Base-by-base conservation (phyloP, 2,888 invertebrate genomes). In the Salpingus planirostris region DNA sequence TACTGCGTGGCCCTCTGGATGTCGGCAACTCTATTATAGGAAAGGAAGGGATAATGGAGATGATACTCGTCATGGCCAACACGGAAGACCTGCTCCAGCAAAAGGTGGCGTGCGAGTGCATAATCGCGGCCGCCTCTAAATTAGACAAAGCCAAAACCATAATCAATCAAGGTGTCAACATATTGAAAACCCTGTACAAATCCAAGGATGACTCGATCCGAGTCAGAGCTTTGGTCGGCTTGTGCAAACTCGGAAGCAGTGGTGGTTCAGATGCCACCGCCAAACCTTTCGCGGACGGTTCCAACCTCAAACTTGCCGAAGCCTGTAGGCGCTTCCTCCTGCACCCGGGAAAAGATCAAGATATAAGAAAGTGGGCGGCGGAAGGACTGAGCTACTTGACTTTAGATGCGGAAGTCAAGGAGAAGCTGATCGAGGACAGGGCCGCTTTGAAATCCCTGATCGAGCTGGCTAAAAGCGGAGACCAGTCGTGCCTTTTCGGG, bases 361-460 rank as follows among this genome's bases (percentile, higher is more conserved):
- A 93, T 55, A 80, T 93, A 59, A 74, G 90, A 27, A 85, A 89
- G 54, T 97, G 96, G 95, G 93, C 96, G 1, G 88, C 91, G 4
- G 96, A 97, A 69, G 96, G 96, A 1, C 71, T 98, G 3, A 93
- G 96, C 0, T 98, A 96, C 59, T 70, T 98, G 3, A 93, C 96
- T 1, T 71, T 98, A 33, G 97, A 99, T 69, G 98, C 95, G 6
- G 97, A 98, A 64, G 93, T 98, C 0, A 98, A 98, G 61, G 97
- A 98, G 60, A 92, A 91, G 31, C 65, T 99, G 21, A 80, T 92
- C 25, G 85, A 88, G 57, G 96, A 98, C 58, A 74, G 68, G 55
- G 57, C 77, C 11, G 88, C 93, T 1, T 68, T 98, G 31, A 76
- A 78, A 53, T 81, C 92, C 1, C 74, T 97, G 34, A 83, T 96